Evolutionary conservation across 1,140 invertebrate genomes (phyloP).

Genomic region (Ruditapes philippinarum): DNA sequence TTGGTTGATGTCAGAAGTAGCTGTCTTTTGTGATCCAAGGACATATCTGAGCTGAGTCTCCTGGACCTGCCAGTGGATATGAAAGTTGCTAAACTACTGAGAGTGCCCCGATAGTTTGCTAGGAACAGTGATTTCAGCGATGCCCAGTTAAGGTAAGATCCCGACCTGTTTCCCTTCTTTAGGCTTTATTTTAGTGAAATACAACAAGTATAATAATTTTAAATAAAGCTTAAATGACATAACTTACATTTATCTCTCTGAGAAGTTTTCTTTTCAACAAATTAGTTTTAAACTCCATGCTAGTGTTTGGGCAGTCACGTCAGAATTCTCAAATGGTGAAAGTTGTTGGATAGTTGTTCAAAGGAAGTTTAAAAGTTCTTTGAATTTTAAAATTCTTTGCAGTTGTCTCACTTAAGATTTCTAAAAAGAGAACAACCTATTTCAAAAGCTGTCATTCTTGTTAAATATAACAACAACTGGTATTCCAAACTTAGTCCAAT

Average conservation of each 20-base stretch:
- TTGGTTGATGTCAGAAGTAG: neutral
- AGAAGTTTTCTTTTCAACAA: constrained; percentile 76
- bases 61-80: neutral
- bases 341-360: too few species aligned
- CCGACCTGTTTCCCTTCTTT: too few species aligned
- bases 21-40: neutral
- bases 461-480: neutral
- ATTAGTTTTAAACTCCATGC: constrained; percentile 70
- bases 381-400: neutral
- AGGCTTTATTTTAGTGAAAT: too few species aligned
- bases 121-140: too few species aligned
- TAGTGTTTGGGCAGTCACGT: too few species aligned
- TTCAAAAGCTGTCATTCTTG: neutral
- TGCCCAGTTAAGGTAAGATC: too few species aligned
- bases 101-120: neutral
- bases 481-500: too few species aligned
- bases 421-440: neutral
- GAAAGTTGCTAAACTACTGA: neutral
- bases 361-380: neutral
- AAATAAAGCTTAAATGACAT: too few species aligned
- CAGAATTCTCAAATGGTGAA: too few species aligned
- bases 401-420: neutral
- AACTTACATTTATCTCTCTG: constrained; percentile 79
- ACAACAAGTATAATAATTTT: too few species aligned
- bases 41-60: neutral